Conservation (phyloP, 2,888 invertebrate genomes). For the Pristionchus arcanus region DNA sequence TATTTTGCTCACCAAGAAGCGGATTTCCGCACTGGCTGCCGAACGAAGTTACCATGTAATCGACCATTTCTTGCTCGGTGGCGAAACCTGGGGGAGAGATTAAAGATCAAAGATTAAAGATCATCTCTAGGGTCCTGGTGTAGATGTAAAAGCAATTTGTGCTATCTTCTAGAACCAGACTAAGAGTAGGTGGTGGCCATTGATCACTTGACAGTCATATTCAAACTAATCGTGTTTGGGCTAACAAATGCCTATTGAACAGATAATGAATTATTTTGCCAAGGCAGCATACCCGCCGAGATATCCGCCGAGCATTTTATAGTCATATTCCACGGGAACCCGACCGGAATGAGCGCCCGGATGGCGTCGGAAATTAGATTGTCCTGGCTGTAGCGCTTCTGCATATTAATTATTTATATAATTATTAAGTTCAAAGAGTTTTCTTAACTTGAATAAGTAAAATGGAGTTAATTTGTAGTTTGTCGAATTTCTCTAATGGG, state of each 20-base stretch:
- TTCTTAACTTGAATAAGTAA: no score
- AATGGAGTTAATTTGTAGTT: no score
- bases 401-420: background rate
- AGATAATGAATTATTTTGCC: no score
- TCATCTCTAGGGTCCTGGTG: no score
- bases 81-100: constrained; percentile 75
- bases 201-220: background rate
- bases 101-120: background rate
- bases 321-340: background rate
- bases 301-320: background rate
- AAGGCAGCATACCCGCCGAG: no score
- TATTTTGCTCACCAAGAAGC: constrained; percentile 61
- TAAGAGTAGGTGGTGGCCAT: no score
- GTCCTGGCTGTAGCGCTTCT: background rate
- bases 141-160: no score
- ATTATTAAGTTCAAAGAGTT: no score
- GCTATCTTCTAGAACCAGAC: background rate
- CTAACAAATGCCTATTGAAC: no score
- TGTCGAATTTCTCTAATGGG: no score
- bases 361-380: background rate
- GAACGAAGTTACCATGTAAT: constrained; percentile 75
- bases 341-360: background rate
- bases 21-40: constrained; percentile 71
- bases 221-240: no score
- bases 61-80: constrained; percentile 80